A percentile compares a stretch with the other conserved stretches of the same genome.
Evolutionary conservation across 2,888 invertebrate genomes (phyloP).

Genomic region (Lypha dubia): DNA sequence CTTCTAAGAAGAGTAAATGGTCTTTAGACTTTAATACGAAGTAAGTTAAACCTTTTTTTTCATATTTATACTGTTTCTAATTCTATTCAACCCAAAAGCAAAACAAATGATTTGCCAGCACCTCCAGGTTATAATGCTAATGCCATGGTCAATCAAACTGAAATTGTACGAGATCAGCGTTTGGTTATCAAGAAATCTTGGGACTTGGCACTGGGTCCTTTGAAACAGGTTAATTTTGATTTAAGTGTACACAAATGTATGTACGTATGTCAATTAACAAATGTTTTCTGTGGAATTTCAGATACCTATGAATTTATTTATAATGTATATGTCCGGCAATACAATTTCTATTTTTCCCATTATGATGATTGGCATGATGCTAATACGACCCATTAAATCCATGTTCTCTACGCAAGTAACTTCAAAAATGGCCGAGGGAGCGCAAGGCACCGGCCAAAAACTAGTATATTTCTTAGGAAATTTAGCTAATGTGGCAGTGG

Average conservation of each 20-base stretch:
- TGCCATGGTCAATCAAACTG: conserved; percentile 88
- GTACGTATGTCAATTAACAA: background rate
- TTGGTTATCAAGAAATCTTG: conserved; percentile 97
- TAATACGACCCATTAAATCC: conserved; percentile 97
- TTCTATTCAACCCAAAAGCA: conserved; percentile 73
- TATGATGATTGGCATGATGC: conserved; percentile 99
- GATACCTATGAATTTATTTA: conserved; percentile 98
- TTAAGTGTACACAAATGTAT: background rate
- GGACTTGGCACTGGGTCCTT: conserved; percentile 97
- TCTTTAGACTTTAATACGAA: conserved; percentile 86
- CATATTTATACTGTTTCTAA: background rate
- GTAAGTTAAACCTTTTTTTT: conserved; percentile 82
- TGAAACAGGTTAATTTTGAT: conserved; percentile 89
- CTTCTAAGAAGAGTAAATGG: conserved; percentile 86
- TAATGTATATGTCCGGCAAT: conserved; percentile 99
- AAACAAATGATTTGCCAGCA: conserved; percentile 86
- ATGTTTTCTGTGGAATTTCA: conserved; percentile 66
- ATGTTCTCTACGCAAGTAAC: conserved; percentile 94
- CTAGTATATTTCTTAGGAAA: conserved; percentile 97
- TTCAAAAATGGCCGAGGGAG: conserved; percentile 97
- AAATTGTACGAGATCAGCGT: conserved; percentile 92
- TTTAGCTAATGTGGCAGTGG: conserved; percentile 94
- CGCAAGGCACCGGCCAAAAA: conserved; percentile 94
- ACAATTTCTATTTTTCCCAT: conserved; percentile 99
- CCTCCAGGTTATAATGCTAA: conserved; percentile 94